These are phyloP conservation scores for Hyaena hyaena DNA, from an alignment of 2,113 vertebrate species.

Conservation along the genomic window DNA sequence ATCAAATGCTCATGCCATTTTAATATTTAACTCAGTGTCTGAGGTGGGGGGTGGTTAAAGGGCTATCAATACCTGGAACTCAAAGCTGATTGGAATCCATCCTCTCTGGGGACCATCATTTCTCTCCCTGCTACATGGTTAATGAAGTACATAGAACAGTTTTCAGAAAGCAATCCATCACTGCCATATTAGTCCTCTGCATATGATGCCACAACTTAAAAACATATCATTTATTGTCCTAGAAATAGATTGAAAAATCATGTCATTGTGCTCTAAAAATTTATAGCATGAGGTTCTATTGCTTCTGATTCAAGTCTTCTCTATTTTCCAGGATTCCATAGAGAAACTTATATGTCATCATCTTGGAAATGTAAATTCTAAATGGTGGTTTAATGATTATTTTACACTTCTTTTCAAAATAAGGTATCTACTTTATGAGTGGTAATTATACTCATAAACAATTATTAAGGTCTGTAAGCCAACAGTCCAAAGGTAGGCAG, in stretches of 20 bases:
- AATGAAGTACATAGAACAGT: not conserved
- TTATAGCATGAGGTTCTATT: not conserved
- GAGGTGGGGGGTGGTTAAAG: not conserved
- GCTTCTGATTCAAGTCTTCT: not conserved
- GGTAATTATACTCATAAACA: not conserved
- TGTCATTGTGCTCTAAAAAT: not conserved
- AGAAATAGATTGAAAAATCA: slow-evolving; percentile 19
- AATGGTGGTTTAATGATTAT: not conserved
- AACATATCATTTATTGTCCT: not conserved
- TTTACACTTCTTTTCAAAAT: not conserved
- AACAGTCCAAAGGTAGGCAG: not conserved
- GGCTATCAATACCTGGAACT: not conserved
- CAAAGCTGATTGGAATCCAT: not conserved
- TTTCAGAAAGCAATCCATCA: not conserved
- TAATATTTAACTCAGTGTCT: not conserved
- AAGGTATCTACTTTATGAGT: slow-evolving; percentile 1
- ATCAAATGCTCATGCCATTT: not conserved
- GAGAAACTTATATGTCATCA: not conserved
- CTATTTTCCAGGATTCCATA: not conserved
- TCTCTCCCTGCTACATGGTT: not conserved
- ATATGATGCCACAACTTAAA: not conserved
- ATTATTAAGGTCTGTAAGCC: not conserved
- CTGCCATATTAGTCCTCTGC: not conserved
- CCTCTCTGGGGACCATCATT: not conserved
- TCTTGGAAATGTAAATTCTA: not conserved